Evolutionary conservation across 64 coral and sea anemone genomes (phyloP).

Genomic region (Astreopora myriophthalma): DNA sequence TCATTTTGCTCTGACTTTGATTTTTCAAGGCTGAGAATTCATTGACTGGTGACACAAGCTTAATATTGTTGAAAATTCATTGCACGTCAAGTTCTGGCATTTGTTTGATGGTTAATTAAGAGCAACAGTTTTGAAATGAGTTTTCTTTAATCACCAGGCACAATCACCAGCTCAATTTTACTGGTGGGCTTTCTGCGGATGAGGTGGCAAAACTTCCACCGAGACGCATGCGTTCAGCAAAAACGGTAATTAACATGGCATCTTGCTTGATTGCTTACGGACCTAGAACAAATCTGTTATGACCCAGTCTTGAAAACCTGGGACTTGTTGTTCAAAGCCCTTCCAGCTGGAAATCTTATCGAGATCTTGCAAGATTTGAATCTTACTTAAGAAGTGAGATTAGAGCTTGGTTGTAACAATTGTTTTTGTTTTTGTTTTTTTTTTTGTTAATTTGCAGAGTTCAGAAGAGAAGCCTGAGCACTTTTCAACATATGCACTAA

Average conservation of each 20-base stretch:
- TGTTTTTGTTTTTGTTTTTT: background rate
- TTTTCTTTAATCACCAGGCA: constrained; percentile 7
- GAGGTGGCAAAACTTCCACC: constrained; percentile 22
- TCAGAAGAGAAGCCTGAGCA: constrained; percentile 64
- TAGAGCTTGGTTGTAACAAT: background rate
- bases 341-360: too few relatives aligned
- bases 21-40: too few relatives aligned
- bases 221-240: background rate
- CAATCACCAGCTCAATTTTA: constrained; percentile 36
- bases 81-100: too few relatives aligned
- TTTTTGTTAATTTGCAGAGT: background rate
- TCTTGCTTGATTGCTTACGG: background rate
- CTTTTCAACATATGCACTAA: constrained; percentile 81
- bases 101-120: too few relatives aligned
- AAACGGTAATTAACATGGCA: background rate
- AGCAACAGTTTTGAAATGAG: background rate
- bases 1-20: too few relatives aligned
- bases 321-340: too few relatives aligned
- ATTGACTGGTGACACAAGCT: too few relatives aligned
- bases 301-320: too few relatives aligned
- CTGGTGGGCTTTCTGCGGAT: constrained; percentile 9
- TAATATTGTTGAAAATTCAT: too few relatives aligned
- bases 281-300: background rate
- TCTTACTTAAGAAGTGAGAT: too few relatives aligned
- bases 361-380: too few relatives aligned